Evolutionary conservation across 2,113 vertebrate species (phyloP).

Genomic region (Hemibagrus wyckioides): DNA sequence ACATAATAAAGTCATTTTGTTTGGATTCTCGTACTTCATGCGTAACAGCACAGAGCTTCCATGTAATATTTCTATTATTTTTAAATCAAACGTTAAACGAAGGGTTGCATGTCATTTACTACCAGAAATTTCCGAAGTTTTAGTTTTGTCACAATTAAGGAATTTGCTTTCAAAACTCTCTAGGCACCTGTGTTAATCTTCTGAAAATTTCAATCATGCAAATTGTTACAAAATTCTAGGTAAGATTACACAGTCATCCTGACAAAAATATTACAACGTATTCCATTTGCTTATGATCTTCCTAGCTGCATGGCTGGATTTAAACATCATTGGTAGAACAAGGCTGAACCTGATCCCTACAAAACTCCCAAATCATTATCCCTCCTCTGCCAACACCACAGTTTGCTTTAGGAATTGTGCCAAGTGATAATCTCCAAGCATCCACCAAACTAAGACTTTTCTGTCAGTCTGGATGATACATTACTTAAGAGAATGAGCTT

Average conservation of each 20-base stretch:
- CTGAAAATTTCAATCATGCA: not conserved
- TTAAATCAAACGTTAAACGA: not conserved
- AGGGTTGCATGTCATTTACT: not conserved
- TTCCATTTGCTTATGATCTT: not conserved
- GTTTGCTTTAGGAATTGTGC: constrained; percentile 9
- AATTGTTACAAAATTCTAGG: not conserved
- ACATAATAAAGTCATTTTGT: too few species aligned
- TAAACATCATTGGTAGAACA: not conserved
- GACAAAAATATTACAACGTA: too few species aligned
- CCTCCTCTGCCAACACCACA: not conserved
- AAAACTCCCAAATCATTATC: constrained; percentile 12
- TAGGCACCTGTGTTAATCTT: not conserved
- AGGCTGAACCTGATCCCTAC: not conserved
- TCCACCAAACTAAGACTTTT: constrained; percentile 10
- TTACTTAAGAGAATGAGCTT: constrained; percentile 14
- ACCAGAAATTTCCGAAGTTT: not conserved
- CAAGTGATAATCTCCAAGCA: constrained; percentile 21
- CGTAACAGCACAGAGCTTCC: not conserved
- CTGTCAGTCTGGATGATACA: constrained; percentile 4
- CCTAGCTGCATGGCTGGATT: not conserved
- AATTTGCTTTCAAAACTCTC: not conserved
- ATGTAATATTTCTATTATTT: not conserved
- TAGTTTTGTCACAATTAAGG: not conserved
- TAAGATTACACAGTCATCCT: not conserved
- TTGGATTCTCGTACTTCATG: not conserved